Evolutionary conservation across 2,888 invertebrate genomes (phyloP).

Genomic region (Caenorhabditis angaria): DNA sequence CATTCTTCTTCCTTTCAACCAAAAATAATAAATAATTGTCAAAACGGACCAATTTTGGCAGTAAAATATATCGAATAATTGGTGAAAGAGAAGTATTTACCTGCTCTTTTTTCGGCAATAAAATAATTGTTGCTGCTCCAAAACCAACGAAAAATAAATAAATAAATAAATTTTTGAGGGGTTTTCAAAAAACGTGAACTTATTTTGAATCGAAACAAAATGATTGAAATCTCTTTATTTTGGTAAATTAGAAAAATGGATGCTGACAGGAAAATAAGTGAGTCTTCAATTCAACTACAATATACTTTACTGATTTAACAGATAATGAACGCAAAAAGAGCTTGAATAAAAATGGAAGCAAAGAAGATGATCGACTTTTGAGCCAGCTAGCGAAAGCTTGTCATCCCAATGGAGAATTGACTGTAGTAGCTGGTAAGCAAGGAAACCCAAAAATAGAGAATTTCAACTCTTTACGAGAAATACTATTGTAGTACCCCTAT

Average conservation of each 20-base stretch:
- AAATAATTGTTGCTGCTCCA: not conserved
- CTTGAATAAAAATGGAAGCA: not conserved
- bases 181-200: not conserved
- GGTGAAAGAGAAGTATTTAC: conserved; percentile 1
- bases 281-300: conserved; percentile 4
- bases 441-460: conserved; percentile 44
- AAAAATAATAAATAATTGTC: conserved; percentile 2
- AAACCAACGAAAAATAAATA: conserved; percentile 2
- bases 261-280: not conserved
- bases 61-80: conserved; percentile 2
- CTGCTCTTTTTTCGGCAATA: not conserved
- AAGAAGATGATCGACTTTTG: not conserved
- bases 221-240: not conserved
- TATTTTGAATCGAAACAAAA: not conserved
- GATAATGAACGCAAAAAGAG: not conserved
- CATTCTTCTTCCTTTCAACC: not conserved
- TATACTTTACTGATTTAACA: not conserved
- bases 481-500: no score
- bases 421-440: conserved; percentile 15
- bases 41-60: not conserved
- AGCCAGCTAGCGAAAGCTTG: not conserved
- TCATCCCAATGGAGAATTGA: conserved; percentile 20
- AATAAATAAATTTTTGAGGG: conserved; percentile 3
- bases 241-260: not conserved
- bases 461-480: no score